Conservation (phyloP, 2,888 invertebrate species). For the Chydorus sphaericus region DNA sequence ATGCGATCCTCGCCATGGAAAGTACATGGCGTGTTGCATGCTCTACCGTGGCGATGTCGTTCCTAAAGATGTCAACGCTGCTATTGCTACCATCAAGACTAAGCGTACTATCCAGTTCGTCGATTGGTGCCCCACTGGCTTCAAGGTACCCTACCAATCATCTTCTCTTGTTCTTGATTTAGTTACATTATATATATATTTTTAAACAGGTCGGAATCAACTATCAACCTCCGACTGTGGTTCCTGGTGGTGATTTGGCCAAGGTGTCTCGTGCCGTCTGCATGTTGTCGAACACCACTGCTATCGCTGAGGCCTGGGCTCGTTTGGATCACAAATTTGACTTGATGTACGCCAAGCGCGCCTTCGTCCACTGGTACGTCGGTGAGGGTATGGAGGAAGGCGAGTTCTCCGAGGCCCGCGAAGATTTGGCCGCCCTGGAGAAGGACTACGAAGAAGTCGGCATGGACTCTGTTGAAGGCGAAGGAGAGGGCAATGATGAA, state of each 20-base stretch:
- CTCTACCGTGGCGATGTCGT: constrained; percentile 69
- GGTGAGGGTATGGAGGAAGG: constrained; percentile 76
- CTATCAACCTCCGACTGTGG: constrained; percentile 55
- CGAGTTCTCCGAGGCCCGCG: constrained; percentile 77
- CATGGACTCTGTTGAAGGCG: constrained; percentile 25
- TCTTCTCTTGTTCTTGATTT: neutral
- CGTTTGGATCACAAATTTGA: constrained; percentile 92
- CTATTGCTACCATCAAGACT: constrained; percentile 88
- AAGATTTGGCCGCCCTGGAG: constrained; percentile 47
- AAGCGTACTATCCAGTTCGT: constrained; percentile 88
- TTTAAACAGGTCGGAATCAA: constrained; percentile 45
- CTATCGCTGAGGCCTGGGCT: constrained; percentile 94
- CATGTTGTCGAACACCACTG: constrained; percentile 81
- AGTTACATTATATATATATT: neutral
- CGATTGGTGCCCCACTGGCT: constrained; percentile 76
- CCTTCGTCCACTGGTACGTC: constrained; percentile 82
- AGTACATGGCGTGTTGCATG: constrained; percentile 42
- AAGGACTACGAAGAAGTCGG: constrained; percentile 33
- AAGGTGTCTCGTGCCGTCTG: constrained; percentile 62
- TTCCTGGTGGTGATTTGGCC: constrained; percentile 53
- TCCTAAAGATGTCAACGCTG: constrained; percentile 90
- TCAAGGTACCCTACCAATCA: constrained; percentile 50
- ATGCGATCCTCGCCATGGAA: constrained; percentile 82
- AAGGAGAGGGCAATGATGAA: constrained; percentile 10
- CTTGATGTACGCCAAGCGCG: constrained; percentile 91